Evolutionary conservation across 30 jellyfish, hydroid and myxozoan species (phyloP).

Genomic region (Cassiopea xamachana): DNA sequence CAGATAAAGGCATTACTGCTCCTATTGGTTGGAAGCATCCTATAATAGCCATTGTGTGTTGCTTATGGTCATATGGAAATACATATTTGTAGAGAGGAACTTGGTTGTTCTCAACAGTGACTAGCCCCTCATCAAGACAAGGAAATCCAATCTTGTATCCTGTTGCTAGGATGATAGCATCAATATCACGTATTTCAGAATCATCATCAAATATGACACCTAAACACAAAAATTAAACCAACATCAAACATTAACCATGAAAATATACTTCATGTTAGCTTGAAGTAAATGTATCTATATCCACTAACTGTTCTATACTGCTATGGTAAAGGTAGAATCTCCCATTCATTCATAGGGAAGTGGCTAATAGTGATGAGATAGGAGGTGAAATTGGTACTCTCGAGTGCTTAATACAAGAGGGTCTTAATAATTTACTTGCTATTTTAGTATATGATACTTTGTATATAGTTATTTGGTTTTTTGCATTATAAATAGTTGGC

Average conservation of each 20-base stretch:
- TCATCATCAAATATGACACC: conserved; percentile 88
- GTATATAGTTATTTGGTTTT: no score
- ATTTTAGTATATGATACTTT: no score
- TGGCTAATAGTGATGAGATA: no score
- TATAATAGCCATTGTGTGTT: conserved; percentile 80
- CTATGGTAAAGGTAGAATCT: no score
- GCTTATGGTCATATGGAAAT: conserved; percentile 70
- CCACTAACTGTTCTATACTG: no score
- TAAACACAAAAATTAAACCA: neutral
- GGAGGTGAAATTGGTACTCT: no score
- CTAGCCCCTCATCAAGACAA: conserved; percentile 70
- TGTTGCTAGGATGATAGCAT: conserved; percentile 79
- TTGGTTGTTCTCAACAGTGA: conserved; percentile 65
- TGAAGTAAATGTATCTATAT: no score
- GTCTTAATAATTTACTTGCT: no score
- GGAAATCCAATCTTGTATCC: conserved; percentile 90
- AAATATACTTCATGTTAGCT: neutral
- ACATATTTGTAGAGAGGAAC: conserved; percentile 79
- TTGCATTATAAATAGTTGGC: no score
- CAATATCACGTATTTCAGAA: conserved; percentile 67
- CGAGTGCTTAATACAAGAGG: no score
- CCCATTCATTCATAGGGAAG: no score
- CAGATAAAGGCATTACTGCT: conserved; percentile 87
- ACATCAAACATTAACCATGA: neutral
- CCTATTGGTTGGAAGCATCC: conserved; percentile 93